Conservation (phyloP, 2,113 vertebrate genomes). For the Melozone crissalis region DNA sequence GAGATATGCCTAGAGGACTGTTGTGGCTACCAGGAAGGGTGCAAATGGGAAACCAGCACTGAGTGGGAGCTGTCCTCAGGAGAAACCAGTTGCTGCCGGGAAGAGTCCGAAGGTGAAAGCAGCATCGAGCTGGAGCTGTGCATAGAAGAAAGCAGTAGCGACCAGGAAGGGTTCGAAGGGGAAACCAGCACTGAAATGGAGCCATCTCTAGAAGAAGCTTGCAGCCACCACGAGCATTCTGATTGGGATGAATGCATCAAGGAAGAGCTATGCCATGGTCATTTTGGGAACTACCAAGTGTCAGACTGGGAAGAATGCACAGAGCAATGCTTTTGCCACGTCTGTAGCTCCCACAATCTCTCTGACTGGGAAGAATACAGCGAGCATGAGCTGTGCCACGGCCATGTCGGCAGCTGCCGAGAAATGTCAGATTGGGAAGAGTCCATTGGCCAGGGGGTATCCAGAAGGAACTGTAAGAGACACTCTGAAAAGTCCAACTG, state of each 20-base stretch:
- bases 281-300: neutral
- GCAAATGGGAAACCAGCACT: neutral
- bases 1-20: neutral
- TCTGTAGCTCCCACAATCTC: neutral
- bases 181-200: neutral
- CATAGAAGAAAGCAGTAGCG: neutral
- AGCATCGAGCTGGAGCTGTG: neutral
- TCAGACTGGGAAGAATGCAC: neutral
- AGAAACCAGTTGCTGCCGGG: neutral
- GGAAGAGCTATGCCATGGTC: neutral
- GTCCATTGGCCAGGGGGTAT: no score
- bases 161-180: neutral
- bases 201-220: neutral
- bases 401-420: no score
- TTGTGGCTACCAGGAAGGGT: neutral
- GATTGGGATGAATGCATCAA: neutral
- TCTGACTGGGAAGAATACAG: neutral
- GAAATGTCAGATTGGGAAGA: neutral
- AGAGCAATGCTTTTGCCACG: neutral
- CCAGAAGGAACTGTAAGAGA: no score
- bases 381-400: fast-evolving
- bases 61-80: neutral
- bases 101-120: neutral
- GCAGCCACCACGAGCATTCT: neutral
- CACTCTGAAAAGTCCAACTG: neutral